A percentile compares a stretch with the other conserved stretches of the same genome.
phyloP scores from a whole-genome alignment of 1,140 invertebrate species.

The Schlechtendalia chinensis region DNA sequence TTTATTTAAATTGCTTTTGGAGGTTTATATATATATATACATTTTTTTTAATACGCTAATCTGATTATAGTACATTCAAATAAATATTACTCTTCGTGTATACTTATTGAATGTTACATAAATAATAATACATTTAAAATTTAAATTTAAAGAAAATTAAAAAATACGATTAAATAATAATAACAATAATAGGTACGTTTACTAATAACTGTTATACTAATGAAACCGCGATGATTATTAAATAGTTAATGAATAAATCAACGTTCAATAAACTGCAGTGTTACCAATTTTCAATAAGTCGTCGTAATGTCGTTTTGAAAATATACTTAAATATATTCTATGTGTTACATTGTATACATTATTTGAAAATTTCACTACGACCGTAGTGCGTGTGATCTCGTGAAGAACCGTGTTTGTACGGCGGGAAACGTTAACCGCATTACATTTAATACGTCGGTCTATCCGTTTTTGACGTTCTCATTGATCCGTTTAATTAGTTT shows the following conservation, averaged over 20 bases:
- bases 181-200: neutral
- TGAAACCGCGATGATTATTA: neutral
- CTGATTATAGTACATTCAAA: too few species aligned
- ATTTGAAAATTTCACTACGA: too few species aligned
- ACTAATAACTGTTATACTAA: constrained; percentile 6
- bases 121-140: neutral
- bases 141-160: neutral
- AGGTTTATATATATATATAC: too few species aligned
- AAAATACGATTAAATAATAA: neutral
- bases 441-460: too few species aligned
- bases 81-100: neutral
- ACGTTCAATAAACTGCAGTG: constrained; percentile 2
- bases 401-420: neutral
- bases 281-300: constrained; percentile 3
- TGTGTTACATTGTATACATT: too few species aligned
- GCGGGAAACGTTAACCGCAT: neutral
- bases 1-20: too few species aligned
- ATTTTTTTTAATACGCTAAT: too few species aligned
- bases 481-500: too few species aligned
- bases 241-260: constrained; percentile 21
- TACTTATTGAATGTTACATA: neutral
- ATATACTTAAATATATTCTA: too few species aligned
- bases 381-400: too few species aligned
- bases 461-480: too few species aligned
- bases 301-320: neutral